Conservation (phyloP, 92 coral and sea anemone genomes). For the Siderastrea siderea region DNA sequence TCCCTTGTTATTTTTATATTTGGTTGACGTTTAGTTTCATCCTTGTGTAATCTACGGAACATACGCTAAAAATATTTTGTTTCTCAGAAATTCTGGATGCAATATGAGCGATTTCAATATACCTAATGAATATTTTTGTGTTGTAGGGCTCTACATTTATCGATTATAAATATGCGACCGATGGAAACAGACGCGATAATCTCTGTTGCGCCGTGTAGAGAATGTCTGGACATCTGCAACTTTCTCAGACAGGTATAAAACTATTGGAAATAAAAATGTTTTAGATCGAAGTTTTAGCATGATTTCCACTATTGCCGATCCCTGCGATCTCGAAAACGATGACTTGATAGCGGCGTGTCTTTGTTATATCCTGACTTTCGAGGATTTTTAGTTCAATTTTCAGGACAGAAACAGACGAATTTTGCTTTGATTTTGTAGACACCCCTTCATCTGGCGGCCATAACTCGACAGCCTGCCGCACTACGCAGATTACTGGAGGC, state of each 20-base stretch:
- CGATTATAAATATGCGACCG: slow-evolving; percentile 75
- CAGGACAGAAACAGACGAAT: neutral
- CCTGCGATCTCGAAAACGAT: neutral
- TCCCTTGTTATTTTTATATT: neutral
- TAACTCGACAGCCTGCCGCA: slow-evolving; percentile 84
- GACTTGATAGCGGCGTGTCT: no score
- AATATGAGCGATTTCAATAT: neutral
- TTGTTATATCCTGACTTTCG: no score
- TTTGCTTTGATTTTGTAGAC: slow-evolving; percentile 57
- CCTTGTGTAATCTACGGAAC: neutral
- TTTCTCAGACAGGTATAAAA: slow-evolving; percentile 80
- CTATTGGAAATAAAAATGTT: neutral
- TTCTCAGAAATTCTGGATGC: slow-evolving; percentile 30
- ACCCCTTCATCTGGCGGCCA: slow-evolving; percentile 90
- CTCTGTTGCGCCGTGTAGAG: slow-evolving; percentile 68
- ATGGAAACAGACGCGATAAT: slow-evolving; percentile 65
- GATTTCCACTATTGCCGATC: neutral
- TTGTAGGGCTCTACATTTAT: slow-evolving; percentile 83
- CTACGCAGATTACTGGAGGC: slow-evolving; percentile 70
- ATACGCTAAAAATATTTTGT: neutral
- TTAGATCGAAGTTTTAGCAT: neutral
- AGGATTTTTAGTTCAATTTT: neutral
- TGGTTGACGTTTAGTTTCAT: neutral
- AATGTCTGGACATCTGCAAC: slow-evolving; percentile 84
- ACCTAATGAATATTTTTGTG: neutral